Percentiles rank a stretch among this genome's conserved stretches.
phyloP scores from a whole-genome alignment of 2,888 invertebrate species.

The Acronicta leporina region DNA sequence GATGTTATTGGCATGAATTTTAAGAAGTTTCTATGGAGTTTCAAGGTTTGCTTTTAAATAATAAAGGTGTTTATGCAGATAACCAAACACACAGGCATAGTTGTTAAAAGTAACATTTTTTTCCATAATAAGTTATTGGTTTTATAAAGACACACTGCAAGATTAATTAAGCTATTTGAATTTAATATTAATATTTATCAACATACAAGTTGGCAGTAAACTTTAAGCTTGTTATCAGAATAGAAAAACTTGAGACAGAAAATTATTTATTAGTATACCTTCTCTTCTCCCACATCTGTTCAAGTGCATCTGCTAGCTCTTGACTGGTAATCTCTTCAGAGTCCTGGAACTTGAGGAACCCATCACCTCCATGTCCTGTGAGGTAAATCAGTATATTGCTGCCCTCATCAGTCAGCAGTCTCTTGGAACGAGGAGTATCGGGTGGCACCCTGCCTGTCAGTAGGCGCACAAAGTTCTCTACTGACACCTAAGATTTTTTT shows the following conservation, averaged over 20 bases:
- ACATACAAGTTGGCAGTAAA: no score
- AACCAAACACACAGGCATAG: no score
- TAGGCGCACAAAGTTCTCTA: constrained; percentile 99
- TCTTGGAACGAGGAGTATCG: constrained; percentile 98
- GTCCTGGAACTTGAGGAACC: constrained; percentile 99
- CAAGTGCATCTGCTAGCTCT: constrained; percentile 99
- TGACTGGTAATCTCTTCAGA: constrained; percentile 99
- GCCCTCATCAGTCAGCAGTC: constrained; percentile 98
- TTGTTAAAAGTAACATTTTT: no score
- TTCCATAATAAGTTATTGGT: no score
- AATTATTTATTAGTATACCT: constrained; percentile 85
- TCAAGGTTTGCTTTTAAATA: no score
- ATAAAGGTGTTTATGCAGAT: no score
- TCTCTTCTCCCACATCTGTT: constrained; percentile 99
- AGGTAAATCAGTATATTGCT: constrained; percentile 99
- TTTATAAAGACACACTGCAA: no score
- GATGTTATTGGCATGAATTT: no score
- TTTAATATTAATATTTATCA: no score
- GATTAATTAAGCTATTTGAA: no score
- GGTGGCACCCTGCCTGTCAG: constrained; percentile 97
- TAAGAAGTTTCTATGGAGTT: no score
- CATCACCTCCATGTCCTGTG: constrained; percentile 99
- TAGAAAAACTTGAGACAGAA: neutral
- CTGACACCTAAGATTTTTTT: constrained; percentile 92
- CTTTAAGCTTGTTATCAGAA: no score